Conservation (phyloP, 2,888 invertebrate species). For the Phyllotreta striolata region DNA sequence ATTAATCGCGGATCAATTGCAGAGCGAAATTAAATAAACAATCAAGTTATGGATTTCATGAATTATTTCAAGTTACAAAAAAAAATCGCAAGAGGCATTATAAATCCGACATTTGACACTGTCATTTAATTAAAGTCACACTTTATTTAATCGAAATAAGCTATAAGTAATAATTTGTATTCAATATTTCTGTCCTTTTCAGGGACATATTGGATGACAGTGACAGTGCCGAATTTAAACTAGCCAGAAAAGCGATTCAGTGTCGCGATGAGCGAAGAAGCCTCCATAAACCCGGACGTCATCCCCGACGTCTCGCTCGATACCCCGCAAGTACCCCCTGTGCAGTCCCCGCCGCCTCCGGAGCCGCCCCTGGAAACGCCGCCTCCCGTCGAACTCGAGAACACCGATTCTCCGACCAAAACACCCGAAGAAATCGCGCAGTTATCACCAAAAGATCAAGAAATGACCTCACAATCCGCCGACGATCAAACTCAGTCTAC, state of each 20-base stretch:
- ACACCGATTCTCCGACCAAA: background rate
- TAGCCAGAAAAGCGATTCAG: slow-evolving; percentile 32
- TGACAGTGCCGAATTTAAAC: slow-evolving; percentile 41
- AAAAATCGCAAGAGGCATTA: slow-evolving; percentile 16
- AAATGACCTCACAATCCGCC: slow-evolving; percentile 10
- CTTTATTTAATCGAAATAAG: background rate
- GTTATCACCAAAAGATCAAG: slow-evolving; percentile 10
- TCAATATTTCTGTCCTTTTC: slow-evolving; percentile 41
- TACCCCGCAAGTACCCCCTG: slow-evolving; percentile 31
- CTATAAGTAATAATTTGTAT: slow-evolving; percentile 9
- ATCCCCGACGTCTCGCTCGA: slow-evolving; percentile 38
- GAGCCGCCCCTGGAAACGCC: slow-evolving; percentile 13
- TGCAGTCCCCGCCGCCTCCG: slow-evolving; percentile 16
- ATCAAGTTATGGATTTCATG: too few relatives aligned
- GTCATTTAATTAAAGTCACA: slow-evolving; percentile 11
- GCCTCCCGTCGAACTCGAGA: background rate
- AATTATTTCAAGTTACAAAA: too few relatives aligned
- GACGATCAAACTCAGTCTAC: slow-evolving; percentile 1
- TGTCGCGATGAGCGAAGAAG: slow-evolving; percentile 54
- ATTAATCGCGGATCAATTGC: slow-evolving; percentile 7
- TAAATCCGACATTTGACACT: slow-evolving; percentile 31
- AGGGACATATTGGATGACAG: slow-evolving; percentile 44
- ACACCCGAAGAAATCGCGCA: slow-evolving; percentile 6
- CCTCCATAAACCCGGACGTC: slow-evolving; percentile 46
- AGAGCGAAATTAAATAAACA: background rate